These are phyloP conservation scores for Lepidurus apus DNA, from an alignment of 1,140 invertebrate species.

Conservation along the genomic window DNA sequence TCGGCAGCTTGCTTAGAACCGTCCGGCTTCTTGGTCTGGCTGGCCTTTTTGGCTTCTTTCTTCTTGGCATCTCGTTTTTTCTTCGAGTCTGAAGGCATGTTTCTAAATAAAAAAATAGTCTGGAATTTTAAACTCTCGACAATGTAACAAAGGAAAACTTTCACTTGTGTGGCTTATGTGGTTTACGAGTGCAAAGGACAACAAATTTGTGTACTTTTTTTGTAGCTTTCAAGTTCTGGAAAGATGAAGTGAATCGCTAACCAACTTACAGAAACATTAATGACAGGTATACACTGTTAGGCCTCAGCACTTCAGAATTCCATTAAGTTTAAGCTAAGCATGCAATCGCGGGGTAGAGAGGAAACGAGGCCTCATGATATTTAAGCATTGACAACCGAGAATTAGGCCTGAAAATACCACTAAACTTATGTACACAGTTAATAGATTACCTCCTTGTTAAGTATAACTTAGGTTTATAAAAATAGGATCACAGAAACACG, in stretches of 20 bases:
- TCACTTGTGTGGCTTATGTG: no score
- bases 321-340: no score
- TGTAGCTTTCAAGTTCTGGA: no score
- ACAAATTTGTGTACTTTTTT: no score
- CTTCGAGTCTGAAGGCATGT: conserved; percentile 94
- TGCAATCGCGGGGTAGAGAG: no score
- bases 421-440: neutral
- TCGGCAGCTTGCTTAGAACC: conserved; percentile 43
- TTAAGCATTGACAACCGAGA: neutral
- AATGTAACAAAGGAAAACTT: neutral
- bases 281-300: no score
- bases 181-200: no score
- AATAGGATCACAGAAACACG: neutral
- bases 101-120: conserved; percentile 29
- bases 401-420: neutral
- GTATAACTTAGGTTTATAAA: neutral
- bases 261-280: no score
- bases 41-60: conserved; percentile 83
- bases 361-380: no score
- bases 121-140: neutral
- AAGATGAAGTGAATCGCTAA: no score
- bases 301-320: no score
- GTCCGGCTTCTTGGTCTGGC: conserved; percentile 59
- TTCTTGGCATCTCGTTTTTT: conserved; percentile 96
- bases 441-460: neutral